phyloP scores from a whole-genome alignment of 53 echinoderm and acorn worm genomes.

The Antedon mediterranea region DNA sequence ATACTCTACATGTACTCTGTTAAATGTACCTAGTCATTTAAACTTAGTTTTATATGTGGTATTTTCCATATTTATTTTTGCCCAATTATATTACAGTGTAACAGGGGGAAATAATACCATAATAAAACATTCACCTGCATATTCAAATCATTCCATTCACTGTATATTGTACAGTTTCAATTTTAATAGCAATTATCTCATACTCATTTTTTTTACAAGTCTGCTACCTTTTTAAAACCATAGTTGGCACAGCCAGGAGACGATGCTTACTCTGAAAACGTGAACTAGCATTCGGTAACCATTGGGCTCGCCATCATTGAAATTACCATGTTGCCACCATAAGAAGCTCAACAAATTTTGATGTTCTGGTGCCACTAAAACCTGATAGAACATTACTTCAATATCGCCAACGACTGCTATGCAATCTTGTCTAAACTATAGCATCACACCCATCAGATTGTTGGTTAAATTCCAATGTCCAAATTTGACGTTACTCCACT shows the following conservation, averaged over 20 bases:
- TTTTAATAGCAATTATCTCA: no score
- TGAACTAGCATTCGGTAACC: neutral
- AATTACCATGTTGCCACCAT: neutral
- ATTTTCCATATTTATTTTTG: no score
- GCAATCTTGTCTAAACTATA: constrained; percentile 1
- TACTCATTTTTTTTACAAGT: neutral
- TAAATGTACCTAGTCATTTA: no score
- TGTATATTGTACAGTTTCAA: no score
- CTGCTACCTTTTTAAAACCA: constrained; percentile 22
- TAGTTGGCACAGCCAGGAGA: constrained; percentile 49
- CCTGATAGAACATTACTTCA: constrained; percentile 9
- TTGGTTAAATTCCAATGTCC: constrained; percentile 9
- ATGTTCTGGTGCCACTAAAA: neutral
- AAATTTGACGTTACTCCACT: no score
- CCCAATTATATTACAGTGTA: no score
- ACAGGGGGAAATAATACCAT: no score
- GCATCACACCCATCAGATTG: constrained; percentile 7
- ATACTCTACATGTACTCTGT: no score
- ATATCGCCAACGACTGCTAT: constrained; percentile 3
- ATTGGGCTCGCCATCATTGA: neutral
- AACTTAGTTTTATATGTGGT: no score
- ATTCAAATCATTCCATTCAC: no score
- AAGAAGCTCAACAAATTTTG: neutral
- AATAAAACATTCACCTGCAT: neutral
- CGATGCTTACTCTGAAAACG: constrained; percentile 8